These are phyloP conservation scores for Nemopilema nomurai DNA, from an alignment of 30 jellyfish, hydroid and myxozoan species.

Conservation along the genomic window DNA sequence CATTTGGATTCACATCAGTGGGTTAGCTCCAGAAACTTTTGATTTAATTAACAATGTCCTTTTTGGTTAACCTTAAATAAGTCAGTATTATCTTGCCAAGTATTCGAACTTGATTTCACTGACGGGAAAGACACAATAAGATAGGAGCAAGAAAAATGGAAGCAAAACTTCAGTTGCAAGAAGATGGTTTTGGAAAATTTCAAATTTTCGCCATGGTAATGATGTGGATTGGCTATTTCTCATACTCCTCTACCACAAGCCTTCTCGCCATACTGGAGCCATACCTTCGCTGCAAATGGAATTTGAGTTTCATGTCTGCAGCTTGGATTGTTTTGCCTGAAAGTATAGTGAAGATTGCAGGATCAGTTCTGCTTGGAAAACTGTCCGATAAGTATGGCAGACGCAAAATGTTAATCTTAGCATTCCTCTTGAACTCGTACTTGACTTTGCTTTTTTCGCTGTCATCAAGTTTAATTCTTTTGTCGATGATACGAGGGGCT, in stretches of 20 bases:
- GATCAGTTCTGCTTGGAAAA: neutral
- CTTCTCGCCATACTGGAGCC: slow-evolving; percentile 4
- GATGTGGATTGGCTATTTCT: neutral
- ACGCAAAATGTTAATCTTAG: neutral
- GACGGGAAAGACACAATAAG: no score
- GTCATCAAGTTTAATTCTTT: slow-evolving; percentile 3
- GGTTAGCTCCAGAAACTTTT: no score
- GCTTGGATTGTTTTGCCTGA: slow-evolving; percentile 7
- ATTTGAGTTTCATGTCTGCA: neutral
- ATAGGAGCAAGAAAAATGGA: neutral
- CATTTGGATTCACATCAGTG: no score
- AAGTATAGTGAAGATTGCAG: neutral
- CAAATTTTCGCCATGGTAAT: neutral
- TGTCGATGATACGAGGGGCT: neutral
- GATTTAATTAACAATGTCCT: no score
- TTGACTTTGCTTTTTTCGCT: neutral
- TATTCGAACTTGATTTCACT: neutral
- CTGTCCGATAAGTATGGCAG: slow-evolving; percentile 14
- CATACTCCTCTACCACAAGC: neutral
- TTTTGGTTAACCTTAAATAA: no score
- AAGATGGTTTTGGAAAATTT: slow-evolving; percentile 10
- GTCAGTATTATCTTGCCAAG: neutral
- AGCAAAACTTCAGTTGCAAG: neutral
- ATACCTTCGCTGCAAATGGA: slow-evolving; percentile 6
- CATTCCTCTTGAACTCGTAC: neutral